phyloP scores from a whole-genome alignment of 1,140 invertebrate genomes.

The Cydia amplana region DNA sequence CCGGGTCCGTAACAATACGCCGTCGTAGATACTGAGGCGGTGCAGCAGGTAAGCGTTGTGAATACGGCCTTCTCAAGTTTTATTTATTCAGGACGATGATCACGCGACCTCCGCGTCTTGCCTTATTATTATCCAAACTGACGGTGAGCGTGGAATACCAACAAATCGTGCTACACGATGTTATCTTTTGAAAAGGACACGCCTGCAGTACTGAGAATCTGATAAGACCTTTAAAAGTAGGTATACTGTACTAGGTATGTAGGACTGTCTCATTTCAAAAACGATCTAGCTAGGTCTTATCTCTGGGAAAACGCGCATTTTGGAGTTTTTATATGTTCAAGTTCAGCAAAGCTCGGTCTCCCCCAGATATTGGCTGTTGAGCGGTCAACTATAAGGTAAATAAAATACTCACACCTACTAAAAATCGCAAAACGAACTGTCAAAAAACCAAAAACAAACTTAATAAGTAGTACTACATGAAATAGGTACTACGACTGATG shows the following conservation, averaged over 20 bases:
- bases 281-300: too few relatives aligned
- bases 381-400: too few relatives aligned
- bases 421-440: too few relatives aligned
- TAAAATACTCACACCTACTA: too few relatives aligned
- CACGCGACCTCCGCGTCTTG: conserved; percentile 56
- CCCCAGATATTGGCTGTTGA: too few relatives aligned
- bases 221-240: conserved; percentile 7
- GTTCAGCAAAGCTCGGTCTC: too few relatives aligned
- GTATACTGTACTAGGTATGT: background rate
- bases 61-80: conserved; percentile 40
- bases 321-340: too few relatives aligned
- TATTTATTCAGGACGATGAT: conserved; percentile 67
- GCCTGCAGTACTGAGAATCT: background rate
- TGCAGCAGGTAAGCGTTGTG: background rate
- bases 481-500: too few relatives aligned
- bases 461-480: too few relatives aligned
- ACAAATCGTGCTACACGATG: conserved; percentile 30
- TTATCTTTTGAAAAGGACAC: conserved; percentile 22
- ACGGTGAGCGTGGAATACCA: conserved; percentile 32
- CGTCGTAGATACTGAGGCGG: background rate
- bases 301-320: too few relatives aligned
- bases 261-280: too few relatives aligned
- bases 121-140: conserved; percentile 44
- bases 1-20: background rate
- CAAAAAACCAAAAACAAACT: too few relatives aligned